phyloP scores from a whole-genome alignment of 2,113 vertebrate species.

The Onychorhynchus coronatus region DNA sequence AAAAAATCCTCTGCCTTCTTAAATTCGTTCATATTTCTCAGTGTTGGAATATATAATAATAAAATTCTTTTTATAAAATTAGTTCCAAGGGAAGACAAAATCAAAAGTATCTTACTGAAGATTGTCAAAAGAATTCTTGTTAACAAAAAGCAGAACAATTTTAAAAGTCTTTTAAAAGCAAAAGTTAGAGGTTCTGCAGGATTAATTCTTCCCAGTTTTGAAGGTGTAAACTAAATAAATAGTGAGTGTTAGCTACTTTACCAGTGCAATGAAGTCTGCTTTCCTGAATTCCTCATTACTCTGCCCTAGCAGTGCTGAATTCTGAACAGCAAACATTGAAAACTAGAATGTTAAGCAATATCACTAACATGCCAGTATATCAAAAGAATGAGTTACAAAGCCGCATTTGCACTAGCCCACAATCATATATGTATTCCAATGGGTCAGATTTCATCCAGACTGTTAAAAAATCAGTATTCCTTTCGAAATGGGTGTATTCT shows the following conservation, averaged over 20 bases:
- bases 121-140: neutral
- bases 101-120: neutral
- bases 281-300: neutral
- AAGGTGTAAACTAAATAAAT: neutral
- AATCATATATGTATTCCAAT: neutral
- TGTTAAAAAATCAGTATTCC: neutral
- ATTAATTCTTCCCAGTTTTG: neutral
- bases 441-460: neutral
- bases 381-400: neutral
- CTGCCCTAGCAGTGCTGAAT: neutral
- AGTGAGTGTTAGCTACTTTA: neutral
- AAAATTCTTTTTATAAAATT: neutral
- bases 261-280: neutral
- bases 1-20: neutral
- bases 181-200: neutral
- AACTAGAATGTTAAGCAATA: constrained; percentile 12
- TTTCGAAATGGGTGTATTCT: neutral
- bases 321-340: neutral
- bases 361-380: neutral
- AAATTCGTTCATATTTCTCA: neutral
- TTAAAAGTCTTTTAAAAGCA: neutral
- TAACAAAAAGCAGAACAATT: neutral
- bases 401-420: neutral
- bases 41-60: neutral
- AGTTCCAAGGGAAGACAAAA: neutral